These are phyloP conservation scores for Synchiropus splendidus DNA, from an alignment of 2,113 vertebrate species.

Conservation along the genomic window DNA sequence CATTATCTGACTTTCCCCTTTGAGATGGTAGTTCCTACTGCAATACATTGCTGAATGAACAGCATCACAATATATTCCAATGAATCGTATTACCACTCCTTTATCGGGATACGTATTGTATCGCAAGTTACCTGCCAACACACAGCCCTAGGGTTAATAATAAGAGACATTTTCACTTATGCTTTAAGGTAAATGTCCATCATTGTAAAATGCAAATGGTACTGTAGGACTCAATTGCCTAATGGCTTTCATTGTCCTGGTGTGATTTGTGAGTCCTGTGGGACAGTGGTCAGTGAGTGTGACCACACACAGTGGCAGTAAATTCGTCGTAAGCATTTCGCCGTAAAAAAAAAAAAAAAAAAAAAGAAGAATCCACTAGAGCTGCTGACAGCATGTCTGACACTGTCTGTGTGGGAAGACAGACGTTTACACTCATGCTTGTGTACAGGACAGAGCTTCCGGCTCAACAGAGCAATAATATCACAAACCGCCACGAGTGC, in stretches of 20 bases:
- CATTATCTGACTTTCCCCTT: too few species aligned
- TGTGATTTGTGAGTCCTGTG: slow-evolving; percentile 6
- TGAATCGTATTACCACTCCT: too few species aligned
- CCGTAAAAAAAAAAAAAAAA: slow-evolving; percentile 21
- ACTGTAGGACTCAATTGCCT: too few species aligned
- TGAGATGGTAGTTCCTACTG: too few species aligned
- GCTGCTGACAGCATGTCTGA: slow-evolving; percentile 14
- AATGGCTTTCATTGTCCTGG: too few species aligned
- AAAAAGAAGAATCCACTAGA: slow-evolving; percentile 1
- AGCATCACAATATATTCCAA: too few species aligned
- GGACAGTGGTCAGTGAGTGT: slow-evolving; percentile 20
- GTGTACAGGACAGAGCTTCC: slow-evolving; percentile 24
- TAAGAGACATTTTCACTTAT: background rate
- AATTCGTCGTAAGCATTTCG: slow-evolving; percentile 14
- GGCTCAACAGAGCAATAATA: slow-evolving; percentile 34
- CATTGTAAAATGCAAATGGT: too few species aligned
- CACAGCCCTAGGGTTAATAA: too few species aligned
- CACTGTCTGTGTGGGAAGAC: slow-evolving; percentile 7
- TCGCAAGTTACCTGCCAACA: too few species aligned
- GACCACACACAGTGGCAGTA: slow-evolving; percentile 26
- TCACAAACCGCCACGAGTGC: slow-evolving; percentile 16
- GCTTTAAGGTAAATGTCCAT: too few species aligned
- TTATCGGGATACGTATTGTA: too few species aligned
- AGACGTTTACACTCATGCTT: slow-evolving; percentile 27
- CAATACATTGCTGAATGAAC: too few species aligned